A percentile compares a stretch with the other conserved stretches of the same genome.
Conservation (phyloP, 2,888 invertebrate genomes). For the Alsophila aescularia region DNA sequence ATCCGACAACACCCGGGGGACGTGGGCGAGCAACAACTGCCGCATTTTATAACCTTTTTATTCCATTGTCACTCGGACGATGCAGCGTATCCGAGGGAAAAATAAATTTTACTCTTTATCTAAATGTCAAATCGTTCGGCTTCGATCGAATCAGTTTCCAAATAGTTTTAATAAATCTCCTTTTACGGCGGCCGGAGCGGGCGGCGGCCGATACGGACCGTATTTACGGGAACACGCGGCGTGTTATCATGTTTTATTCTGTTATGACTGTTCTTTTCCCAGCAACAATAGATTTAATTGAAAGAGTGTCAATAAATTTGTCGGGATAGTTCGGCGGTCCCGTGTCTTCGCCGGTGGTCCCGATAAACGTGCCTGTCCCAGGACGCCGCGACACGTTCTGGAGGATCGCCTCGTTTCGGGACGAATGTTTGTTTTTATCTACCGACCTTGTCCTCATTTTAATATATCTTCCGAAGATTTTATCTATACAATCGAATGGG, state of each 20-base stretch:
- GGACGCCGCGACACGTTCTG: constrained; percentile 62
- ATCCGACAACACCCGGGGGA: constrained; percentile 72
- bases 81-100: constrained; percentile 73
- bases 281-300: constrained; percentile 83
- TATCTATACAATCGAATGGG: constrained; percentile 57
- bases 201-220: constrained; percentile 70
- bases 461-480: constrained; percentile 69
- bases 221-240: constrained; percentile 76
- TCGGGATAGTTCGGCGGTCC: constrained; percentile 59
- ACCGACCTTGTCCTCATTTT: constrained; percentile 73
- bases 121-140: constrained; percentile 84
- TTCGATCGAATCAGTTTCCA: constrained; percentile 84
- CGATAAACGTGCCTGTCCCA: constrained; percentile 63
- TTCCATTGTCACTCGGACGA: constrained; percentile 80
- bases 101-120: constrained; percentile 84
- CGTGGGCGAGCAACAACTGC: constrained; percentile 77
- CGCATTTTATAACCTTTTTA: constrained; percentile 83
- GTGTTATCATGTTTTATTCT: constrained; percentile 81
- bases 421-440: constrained; percentile 77
- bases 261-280: constrained; percentile 76
- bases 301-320: constrained; percentile 85
- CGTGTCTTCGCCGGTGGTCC: constrained; percentile 77
- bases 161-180: constrained; percentile 85
- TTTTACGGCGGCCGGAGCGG: constrained; percentile 74
- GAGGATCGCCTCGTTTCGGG: constrained; percentile 67